Percentiles rank a stretch among this genome's conserved stretches.
Conservation (phyloP, 2,888 invertebrate genomes). For the Vandiemenella viatica region DNA sequence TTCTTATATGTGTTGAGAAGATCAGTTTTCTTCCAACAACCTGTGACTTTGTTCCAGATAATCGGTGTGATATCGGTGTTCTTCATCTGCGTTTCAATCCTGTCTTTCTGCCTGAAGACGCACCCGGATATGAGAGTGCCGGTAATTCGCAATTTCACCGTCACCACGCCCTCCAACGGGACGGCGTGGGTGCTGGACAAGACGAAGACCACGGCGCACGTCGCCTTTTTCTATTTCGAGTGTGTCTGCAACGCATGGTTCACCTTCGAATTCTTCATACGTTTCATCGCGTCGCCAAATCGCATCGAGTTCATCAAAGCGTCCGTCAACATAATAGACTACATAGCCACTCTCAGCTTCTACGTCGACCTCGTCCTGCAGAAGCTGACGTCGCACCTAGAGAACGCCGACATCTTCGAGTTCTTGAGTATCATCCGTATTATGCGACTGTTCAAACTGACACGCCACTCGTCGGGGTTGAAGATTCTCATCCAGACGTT, state of each 20-base stretch:
- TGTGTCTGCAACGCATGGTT: constrained; percentile 99
- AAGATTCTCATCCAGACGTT: constrained; percentile 98
- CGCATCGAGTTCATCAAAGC: constrained; percentile 89
- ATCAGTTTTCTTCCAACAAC: too few relatives aligned
- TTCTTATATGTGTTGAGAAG: too few relatives aligned
- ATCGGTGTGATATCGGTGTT: constrained; percentile 97
- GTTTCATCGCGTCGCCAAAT: constrained; percentile 76
- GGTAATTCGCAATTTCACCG: constrained; percentile 64
- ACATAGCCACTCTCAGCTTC: constrained; percentile 96
- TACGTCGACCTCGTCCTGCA: constrained; percentile 87
- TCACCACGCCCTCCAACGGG: constrained; percentile 56
- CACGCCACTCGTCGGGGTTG: constrained; percentile 90
- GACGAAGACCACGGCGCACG: constrained; percentile 86
- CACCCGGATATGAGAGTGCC: constrained; percentile 97
- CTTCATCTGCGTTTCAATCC: constrained; percentile 98
- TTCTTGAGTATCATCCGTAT: constrained; percentile 96
- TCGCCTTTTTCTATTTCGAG: constrained; percentile 96
- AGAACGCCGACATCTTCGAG: constrained; percentile 91
- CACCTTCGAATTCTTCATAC: constrained; percentile 84
- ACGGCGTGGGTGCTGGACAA: constrained; percentile 77
- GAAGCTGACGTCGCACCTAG: constrained; percentile 77
- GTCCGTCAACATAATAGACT: constrained; percentile 97
- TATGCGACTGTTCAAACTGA: constrained; percentile 92
- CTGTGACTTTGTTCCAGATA: constrained; percentile 82
- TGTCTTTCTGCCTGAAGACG: constrained; percentile 99